Conservation (phyloP, 2,888 invertebrate genomes). For the Cephus sareptanus region DNA sequence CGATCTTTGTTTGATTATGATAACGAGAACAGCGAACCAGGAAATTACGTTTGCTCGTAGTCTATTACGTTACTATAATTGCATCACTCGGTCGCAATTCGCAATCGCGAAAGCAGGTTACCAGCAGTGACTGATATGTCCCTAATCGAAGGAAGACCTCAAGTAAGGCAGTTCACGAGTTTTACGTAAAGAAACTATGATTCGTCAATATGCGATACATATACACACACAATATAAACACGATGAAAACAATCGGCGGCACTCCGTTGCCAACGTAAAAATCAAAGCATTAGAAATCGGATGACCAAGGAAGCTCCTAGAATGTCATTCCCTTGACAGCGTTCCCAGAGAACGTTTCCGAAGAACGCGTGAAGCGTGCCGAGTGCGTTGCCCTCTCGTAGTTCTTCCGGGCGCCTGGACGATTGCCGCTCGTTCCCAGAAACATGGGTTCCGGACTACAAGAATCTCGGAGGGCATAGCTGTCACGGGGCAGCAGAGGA, state of each 20-base stretch:
- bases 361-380: constrained; percentile 2
- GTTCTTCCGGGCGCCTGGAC: constrained; percentile 4
- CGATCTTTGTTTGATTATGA: not conserved
- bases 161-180: not conserved
- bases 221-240: not conserved
- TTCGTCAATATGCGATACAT: not conserved
- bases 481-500: not conserved
- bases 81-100: not conserved
- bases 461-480: not conserved
- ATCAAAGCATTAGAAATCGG: not conserved
- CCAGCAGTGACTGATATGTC: not conserved
- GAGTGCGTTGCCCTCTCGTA: constrained; percentile 11
- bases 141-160: not conserved
- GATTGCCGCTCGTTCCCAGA: not conserved
- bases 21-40: not conserved
- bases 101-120: not conserved
- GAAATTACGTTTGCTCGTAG: not conserved
- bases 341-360: not conserved
- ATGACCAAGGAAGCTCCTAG: not conserved
- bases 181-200: not conserved
- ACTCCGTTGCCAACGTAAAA: not conserved
- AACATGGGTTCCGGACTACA: not conserved
- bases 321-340: not conserved
- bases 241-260: not conserved
- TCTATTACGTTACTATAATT: not conserved